Evolutionary conservation across 2,113 vertebrate species (phyloP).

Genomic region (Plectropomus leopardus): DNA sequence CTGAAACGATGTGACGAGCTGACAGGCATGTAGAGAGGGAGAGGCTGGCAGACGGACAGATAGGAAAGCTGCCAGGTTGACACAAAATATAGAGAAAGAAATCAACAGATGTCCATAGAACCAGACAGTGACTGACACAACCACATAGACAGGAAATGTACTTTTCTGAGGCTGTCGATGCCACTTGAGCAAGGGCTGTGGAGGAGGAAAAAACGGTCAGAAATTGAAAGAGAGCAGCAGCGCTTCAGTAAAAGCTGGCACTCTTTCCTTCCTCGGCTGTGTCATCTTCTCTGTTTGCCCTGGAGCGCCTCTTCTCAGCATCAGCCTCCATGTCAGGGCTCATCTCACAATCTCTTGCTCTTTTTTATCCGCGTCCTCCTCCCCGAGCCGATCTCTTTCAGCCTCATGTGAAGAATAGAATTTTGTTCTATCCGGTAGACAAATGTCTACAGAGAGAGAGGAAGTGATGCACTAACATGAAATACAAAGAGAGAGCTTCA

Average conservation of each 20-base stretch:
- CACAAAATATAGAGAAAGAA: background rate
- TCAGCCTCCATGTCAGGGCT: constrained; percentile 62
- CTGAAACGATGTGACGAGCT: constrained; percentile 19
- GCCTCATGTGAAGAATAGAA: constrained; percentile 30
- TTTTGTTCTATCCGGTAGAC: constrained; percentile 24
- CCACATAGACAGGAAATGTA: constrained; percentile 22
- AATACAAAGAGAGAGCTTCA: background rate
- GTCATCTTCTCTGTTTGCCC: constrained; percentile 62
- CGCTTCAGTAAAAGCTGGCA: constrained; percentile 38
- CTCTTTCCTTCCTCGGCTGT: constrained; percentile 30
- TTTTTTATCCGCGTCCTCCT: constrained; percentile 31
- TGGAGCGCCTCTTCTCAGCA: constrained; percentile 55
- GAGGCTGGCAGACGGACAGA: constrained; percentile 26
- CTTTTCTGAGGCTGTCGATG: constrained; percentile 14
- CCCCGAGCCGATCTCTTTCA: constrained; percentile 6
- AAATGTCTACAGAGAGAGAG: constrained; percentile 14
- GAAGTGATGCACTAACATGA: constrained; percentile 12
- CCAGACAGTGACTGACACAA: constrained; percentile 20
- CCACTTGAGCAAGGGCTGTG: constrained; percentile 3
- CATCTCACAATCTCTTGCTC: constrained; percentile 60
- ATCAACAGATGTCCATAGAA: constrained; percentile 10
- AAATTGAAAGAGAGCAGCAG: constrained; percentile 36
- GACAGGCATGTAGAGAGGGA: constrained; percentile 7
- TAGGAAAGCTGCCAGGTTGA: constrained; percentile 8
- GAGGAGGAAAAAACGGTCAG: constrained; percentile 16